phyloP scores from a whole-genome alignment of 2,797 vertebrate genomes.

The Macropodus opercularis region DNA sequence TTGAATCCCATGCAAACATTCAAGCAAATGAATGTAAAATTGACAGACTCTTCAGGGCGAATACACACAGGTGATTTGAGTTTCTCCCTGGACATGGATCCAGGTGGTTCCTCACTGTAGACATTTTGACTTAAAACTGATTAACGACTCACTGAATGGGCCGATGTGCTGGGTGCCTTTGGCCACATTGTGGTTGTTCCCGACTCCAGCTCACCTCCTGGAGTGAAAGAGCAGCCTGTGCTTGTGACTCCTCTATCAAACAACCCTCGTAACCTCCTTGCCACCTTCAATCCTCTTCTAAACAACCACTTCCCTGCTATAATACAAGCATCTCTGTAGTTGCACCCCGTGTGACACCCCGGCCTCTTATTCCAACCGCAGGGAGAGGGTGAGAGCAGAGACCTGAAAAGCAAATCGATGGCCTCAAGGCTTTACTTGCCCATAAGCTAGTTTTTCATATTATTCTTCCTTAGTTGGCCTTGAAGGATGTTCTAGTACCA shows the following conservation, averaged over 20 bases:
- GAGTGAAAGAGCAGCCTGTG: slow-evolving; percentile 36
- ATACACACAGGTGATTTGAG: no score
- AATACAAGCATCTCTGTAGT: slow-evolving; percentile 43
- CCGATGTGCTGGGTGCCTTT: no score
- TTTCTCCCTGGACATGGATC: no score
- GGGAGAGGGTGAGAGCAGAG: slow-evolving; percentile 25
- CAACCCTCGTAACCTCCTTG: slow-evolving; percentile 37
- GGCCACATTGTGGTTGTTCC: no score
- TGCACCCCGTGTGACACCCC: slow-evolving; percentile 19
- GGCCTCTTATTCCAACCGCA: slow-evolving; percentile 45
- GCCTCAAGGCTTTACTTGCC: slow-evolving; percentile 32
- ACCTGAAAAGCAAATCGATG: slow-evolving; percentile 34
- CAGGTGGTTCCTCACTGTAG: no score
- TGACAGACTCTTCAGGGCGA: no score
- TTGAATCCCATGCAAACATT: neutral
- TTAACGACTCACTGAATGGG: no score
- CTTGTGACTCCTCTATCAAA: slow-evolving; percentile 37
- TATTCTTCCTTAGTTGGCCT: slow-evolving; percentile 15
- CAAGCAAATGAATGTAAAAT: neutral
- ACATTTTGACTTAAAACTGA: no score
- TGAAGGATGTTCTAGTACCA: slow-evolving; percentile 6
- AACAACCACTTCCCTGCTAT: slow-evolving; percentile 38
- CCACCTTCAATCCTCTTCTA: slow-evolving; percentile 47
- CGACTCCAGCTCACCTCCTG: no score
- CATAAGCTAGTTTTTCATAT: slow-evolving; percentile 17